A percentile compares a stretch with the other conserved stretches of the same genome.
These are phyloP conservation scores for Enteromius anoplus DNA, from an alignment of 2,797 vertebrate genomes.

Conservation along the genomic window DNA sequence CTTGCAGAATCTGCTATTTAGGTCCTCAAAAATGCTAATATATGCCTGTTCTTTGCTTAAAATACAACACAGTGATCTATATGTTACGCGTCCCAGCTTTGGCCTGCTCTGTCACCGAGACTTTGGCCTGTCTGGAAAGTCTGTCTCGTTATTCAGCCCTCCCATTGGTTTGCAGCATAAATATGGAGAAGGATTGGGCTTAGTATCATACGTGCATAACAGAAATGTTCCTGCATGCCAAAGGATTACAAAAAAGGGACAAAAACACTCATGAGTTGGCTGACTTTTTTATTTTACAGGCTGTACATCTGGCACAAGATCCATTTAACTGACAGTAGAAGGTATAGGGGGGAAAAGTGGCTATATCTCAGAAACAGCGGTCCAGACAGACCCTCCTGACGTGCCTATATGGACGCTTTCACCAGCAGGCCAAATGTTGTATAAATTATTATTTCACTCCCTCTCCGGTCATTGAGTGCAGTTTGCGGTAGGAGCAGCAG, in stretches of 20 bases:
- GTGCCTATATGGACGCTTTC: slow-evolving; percentile 19
- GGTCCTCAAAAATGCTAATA: neutral
- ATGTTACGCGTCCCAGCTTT: slow-evolving; percentile 56
- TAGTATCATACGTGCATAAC: slow-evolving; percentile 37
- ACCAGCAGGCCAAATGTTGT: slow-evolving; percentile 39
- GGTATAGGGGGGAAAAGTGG: neutral
- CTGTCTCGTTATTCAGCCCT: slow-evolving; percentile 55
- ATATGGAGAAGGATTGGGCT: slow-evolving; percentile 31
- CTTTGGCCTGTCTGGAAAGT: slow-evolving; percentile 57
- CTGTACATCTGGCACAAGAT: slow-evolving; percentile 20
- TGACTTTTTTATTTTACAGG: slow-evolving; percentile 27
- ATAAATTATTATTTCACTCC: slow-evolving; percentile 40
- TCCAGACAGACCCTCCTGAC: slow-evolving; percentile 7
- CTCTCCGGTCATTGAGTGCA: slow-evolving; percentile 23
- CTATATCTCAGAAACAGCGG: slow-evolving; percentile 26
- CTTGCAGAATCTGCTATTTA: slow-evolving; percentile 44
- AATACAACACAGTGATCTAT: neutral
- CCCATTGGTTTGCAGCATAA: slow-evolving; percentile 53
- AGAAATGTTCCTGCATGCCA: slow-evolving; percentile 34
- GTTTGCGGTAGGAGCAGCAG: neutral
- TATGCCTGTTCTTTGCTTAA: neutral
- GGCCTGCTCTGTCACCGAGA: slow-evolving; percentile 59
- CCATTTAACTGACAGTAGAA: slow-evolving; percentile 26
- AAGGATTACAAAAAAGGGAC: slow-evolving; percentile 41
- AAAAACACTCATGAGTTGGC: slow-evolving; percentile 41